Evolutionary conservation across 2,797 vertebrate genomes (phyloP), one percentile per base, ranked within the genome.

Genomic region (Poliocrania exsul): DNA sequence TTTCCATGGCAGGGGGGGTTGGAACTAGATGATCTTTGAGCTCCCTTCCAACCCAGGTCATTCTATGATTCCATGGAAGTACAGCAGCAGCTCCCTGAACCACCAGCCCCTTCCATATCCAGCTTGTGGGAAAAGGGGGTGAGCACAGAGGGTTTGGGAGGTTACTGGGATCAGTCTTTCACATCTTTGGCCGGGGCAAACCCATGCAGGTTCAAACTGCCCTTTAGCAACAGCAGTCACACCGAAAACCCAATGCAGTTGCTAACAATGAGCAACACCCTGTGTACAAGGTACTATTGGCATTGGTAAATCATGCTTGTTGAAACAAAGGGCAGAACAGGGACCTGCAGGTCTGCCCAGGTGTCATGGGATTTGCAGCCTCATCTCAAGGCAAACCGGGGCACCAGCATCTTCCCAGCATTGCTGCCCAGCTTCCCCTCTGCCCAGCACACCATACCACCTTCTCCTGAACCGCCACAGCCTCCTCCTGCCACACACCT

Each of bases 221-320:
- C 31, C 65, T 56, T 72, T 1, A 74, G 51, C 37, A 61, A 16
- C 10, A 25, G 10, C 47, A 53, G 64, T 33, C 18, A 53, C 54
- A 33, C 33, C 56, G 24, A 58, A 28, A 57, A 61, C 42, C 71
- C 40, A 26, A n/a, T 40, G 37, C 11, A 74, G 12, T 7, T 56
- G 13, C 31, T 37, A 57, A 46, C 73, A 81, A 51, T 2, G 42
- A 86, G 58, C 80, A 72, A 40, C 51, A 28, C 35, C 25, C 20
- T 49, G 16, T 0, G 1, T 0, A 44, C 20, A 46, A 67, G 61
- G 14, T 3, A 25, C 37, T 13, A 2, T 0, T 50, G 26, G 23
- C 24, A 50, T 1, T 24, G 57, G 8, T 1, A 57, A 51, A 28
- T 58, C 28, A n/a, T 50, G 64, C 35, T 24, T 2, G 0, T 6